These are phyloP conservation scores for Drosophila falleni DNA, from an alignment of 2,888 invertebrate genomes.

Conservation along the genomic window DNA sequence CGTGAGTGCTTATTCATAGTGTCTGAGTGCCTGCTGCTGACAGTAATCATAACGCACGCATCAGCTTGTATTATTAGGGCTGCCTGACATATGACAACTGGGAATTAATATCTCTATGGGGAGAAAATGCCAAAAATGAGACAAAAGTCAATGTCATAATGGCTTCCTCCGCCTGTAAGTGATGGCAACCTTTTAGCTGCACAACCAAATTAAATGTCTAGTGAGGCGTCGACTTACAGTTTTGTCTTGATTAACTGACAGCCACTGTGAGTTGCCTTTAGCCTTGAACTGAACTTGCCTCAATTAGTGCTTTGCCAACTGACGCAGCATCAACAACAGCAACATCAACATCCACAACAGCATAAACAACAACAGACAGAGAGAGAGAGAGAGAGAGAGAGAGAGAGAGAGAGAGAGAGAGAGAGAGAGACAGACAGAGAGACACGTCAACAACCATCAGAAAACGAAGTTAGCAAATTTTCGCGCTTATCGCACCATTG, in stretches of 20 bases:
- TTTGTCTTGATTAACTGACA: constrained; percentile 57
- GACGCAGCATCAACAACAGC: constrained; percentile 9
- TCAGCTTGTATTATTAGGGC: constrained; percentile 72
- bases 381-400: no score
- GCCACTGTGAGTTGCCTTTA: constrained; percentile 1
- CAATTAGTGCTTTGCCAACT: constrained; percentile 45
- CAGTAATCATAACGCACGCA: constrained; percentile 79
- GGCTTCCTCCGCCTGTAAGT: constrained; percentile 54
- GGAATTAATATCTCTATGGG: constrained; percentile 63
- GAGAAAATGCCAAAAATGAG: constrained; percentile 30
- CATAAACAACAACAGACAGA: background rate
- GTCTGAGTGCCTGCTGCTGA: constrained; percentile 57
- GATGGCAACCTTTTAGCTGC: constrained; percentile 76
- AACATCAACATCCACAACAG: constrained; percentile 1
- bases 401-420: no score
- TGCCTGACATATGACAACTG: constrained; percentile 78
- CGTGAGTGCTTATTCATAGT: constrained; percentile 70
- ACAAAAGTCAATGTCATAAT: constrained; percentile 68
- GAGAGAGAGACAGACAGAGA: no score
- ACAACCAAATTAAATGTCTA: constrained; percentile 72
- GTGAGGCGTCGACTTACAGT: constrained; percentile 38
- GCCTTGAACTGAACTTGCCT: constrained; percentile 36
- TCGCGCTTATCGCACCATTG: constrained; percentile 62
- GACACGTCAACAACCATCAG: constrained; percentile 16
- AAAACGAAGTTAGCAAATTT: constrained; percentile 54